A percentile compares a stretch with the other conserved stretches of the same genome.
Conservation (phyloP, 2,797 vertebrate species). For the Crocodylus rhombifer region DNA sequence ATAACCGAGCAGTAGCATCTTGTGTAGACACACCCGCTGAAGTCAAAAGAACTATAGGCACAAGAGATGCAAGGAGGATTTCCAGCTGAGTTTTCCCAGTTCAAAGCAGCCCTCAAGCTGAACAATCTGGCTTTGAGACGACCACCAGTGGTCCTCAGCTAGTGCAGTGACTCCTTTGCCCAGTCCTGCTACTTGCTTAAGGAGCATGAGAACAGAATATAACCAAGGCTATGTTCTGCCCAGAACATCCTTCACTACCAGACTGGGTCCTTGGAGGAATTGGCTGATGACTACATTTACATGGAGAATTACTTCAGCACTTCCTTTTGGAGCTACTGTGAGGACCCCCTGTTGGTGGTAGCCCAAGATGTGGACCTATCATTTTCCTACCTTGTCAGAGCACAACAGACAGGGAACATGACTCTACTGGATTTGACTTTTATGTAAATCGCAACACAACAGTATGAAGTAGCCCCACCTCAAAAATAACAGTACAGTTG, state of each 20-base stretch:
- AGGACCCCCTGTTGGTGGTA: background rate
- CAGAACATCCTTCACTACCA: too few species aligned
- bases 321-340: background rate
- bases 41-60: background rate
- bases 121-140: background rate
- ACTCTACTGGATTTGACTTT: background rate
- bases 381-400: background rate
- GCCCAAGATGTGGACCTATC: background rate
- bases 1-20: too few species aligned
- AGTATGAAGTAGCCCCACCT: background rate
- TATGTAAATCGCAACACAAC: fast-evolving
- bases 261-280: background rate
- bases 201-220: background rate
- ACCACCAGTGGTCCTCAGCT: background rate
- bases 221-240: background rate
- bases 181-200: background rate
- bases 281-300: background rate
- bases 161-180: background rate
- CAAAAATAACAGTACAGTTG: background rate
- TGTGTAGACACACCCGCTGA: too few species aligned
- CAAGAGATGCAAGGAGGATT: background rate
- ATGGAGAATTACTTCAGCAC: background rate
- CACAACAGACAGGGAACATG: background rate
- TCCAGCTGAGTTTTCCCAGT: background rate
- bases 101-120: background rate